These are phyloP conservation scores for Leucopternis melanops DNA, from an alignment of 2,113 vertebrate genomes.

Conservation along the genomic window DNA sequence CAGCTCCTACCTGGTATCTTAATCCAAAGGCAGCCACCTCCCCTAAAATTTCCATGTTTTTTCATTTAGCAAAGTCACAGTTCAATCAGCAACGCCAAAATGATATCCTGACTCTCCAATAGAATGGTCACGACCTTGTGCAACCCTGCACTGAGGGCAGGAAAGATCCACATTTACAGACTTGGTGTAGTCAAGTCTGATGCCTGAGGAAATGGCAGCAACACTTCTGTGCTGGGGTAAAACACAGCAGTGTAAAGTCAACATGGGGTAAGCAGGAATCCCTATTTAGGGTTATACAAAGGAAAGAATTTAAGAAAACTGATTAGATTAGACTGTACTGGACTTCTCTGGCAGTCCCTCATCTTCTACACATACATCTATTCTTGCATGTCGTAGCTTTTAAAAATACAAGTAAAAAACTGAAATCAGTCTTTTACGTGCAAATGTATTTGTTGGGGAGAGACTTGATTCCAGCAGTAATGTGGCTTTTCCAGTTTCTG, in stretches of 20 bases:
- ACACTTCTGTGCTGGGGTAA: neutral
- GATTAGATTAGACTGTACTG: neutral
- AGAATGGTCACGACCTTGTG: neutral
- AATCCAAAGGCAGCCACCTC: neutral
- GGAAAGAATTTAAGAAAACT: neutral
- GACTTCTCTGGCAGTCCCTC: neutral
- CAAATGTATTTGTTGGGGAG: neutral
- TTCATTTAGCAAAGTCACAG: neutral
- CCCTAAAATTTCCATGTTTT: neutral
- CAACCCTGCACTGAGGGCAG: neutral
- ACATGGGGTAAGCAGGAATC: neutral
- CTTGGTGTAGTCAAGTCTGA: neutral
- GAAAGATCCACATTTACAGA: neutral
- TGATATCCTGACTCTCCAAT: neutral
- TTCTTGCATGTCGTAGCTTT: neutral
- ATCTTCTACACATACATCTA: neutral
- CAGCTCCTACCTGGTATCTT: neutral
- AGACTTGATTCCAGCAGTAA: neutral
- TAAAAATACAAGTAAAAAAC: neutral
- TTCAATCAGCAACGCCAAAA: neutral
- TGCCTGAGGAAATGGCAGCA: neutral
- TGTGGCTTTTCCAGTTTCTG: neutral
- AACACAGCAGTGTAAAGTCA: neutral
- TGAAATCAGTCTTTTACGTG: neutral
- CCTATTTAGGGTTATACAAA: neutral